Base-by-base conservation (phyloP, 2,888 invertebrate species). In the Volucella inflata region DNA sequence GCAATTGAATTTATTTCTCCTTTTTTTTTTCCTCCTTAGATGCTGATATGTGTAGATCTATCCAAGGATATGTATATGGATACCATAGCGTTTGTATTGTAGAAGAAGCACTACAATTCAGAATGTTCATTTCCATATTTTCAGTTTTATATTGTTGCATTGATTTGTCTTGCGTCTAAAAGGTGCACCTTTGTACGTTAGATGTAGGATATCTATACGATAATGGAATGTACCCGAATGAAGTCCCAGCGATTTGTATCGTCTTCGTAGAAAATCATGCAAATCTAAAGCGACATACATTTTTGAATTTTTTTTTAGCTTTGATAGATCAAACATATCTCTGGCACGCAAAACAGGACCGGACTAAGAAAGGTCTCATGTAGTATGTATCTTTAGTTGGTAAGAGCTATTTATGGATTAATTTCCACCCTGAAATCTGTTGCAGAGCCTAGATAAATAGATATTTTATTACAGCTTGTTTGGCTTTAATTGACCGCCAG, bases 1-100 rank as follows among this genome's bases (percentile, higher is more conserved):
- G 81, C 81, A 85, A 85, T 85, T 71, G 80, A 71, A 71, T 85
- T 80, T 46, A 48, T 30, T 40, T 64, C 57, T 67, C 70, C 14
- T 44, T 44, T 46, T n/a, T 12, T 36, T 11, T 16, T 42, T 11
- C 48, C 8, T 16, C 2, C n/a, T 30, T 30, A 36, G 21, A 10
- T 36, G 64, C 1, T 38, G 38, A 48, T 14, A 44, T 30, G 6
- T n/a, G 30, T 30, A 6, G 30, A 21, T 11, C 14, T 48, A 48
- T 16, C n/a, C n/a, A 30, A 30, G 0, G 14, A n/a, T 48, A 59
- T 17, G 17, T 3, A 55, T n/a, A 53, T 2, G 14, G 1, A 30
- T 8, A 55, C 14, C 36, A 38, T 0, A 14, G 14, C 4, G 21
- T 4, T 53, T 36, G 42, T 36, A 51, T 59, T 62, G 42, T 8